phyloP scores from a whole-genome alignment of 2,888 invertebrate genomes.

The Polymixis lichenea region DNA sequence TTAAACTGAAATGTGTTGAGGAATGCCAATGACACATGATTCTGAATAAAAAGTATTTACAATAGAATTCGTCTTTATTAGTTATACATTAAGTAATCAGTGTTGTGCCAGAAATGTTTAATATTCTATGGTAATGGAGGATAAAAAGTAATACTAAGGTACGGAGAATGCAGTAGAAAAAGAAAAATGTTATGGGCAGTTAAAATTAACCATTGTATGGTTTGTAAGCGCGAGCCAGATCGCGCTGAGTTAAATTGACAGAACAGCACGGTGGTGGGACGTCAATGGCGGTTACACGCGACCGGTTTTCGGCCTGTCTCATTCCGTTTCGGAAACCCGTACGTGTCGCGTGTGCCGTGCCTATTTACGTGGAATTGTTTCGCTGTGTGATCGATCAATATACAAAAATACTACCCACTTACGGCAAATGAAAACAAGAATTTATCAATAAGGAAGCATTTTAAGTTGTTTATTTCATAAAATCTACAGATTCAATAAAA shows the following conservation, averaged over 20 bases:
- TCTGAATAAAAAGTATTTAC: constrained; percentile 18
- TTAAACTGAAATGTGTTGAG: constrained; percentile 17
- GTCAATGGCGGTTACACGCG: constrained; percentile 79
- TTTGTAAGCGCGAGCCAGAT: constrained; percentile 75
- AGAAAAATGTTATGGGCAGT: neutral
- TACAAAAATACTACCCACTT: constrained; percentile 60
- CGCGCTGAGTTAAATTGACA: constrained; percentile 84
- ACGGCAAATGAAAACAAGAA: constrained; percentile 67
- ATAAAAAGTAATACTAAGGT: neutral
- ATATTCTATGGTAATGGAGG: neutral
- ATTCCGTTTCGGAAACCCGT: constrained; percentile 79
- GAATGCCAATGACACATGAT: constrained; percentile 19
- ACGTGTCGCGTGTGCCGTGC: constrained; percentile 73
- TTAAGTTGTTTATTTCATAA: constrained; percentile 85
- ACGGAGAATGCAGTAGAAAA: neutral
- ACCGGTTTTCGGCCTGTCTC: constrained; percentile 73
- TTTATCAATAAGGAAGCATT: constrained; percentile 68
- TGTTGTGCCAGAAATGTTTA: neutral
- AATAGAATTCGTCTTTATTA: neutral
- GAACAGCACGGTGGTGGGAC: constrained; percentile 76
- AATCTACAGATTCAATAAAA: constrained; percentile 88
- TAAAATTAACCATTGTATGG: constrained; percentile 36
- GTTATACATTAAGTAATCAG: neutral
- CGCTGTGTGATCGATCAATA: constrained; percentile 63
- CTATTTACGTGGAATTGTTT: constrained; percentile 54